phyloP scores from a whole-genome alignment of 2,797 vertebrate species.

The Serranus cabrilla region DNA sequence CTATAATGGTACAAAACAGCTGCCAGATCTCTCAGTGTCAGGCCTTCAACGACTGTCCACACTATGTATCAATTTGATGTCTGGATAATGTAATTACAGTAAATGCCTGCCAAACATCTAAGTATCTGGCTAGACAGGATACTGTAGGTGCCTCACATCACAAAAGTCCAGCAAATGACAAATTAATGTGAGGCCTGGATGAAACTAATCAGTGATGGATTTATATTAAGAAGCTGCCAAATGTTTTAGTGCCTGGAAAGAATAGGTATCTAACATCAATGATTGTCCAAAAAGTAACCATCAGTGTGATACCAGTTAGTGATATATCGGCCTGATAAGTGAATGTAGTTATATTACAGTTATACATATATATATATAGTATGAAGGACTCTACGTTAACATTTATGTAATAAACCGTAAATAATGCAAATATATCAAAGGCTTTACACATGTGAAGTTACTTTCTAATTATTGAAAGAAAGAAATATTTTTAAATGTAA shows the following conservation, averaged over 20 bases:
- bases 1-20: constrained; percentile 53
- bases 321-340: constrained; percentile 62
- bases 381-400: no score
- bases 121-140: constrained; percentile 36
- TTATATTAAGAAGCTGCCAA: constrained; percentile 45
- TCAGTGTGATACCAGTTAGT: constrained; percentile 41
- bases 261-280: constrained; percentile 29
- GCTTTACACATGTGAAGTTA: no score
- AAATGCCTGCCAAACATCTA: constrained; percentile 59
- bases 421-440: no score
- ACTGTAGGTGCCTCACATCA: constrained; percentile 36
- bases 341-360: constrained; percentile 17
- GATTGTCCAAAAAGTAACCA: constrained; percentile 33
- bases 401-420: no score
- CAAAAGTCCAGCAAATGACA: constrained; percentile 59
- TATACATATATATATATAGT: no score
- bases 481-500: no score
- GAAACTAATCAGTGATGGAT: constrained; percentile 30
- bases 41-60: constrained; percentile 40
- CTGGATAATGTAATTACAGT: constrained; percentile 70
- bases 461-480: no score
- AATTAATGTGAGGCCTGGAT: constrained; percentile 43
- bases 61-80: constrained; percentile 57
- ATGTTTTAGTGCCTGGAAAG: constrained; percentile 29
- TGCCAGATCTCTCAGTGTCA: constrained; percentile 51